Conservation (phyloP, 2,113 vertebrate species). For the Pithys albifrons region DNA sequence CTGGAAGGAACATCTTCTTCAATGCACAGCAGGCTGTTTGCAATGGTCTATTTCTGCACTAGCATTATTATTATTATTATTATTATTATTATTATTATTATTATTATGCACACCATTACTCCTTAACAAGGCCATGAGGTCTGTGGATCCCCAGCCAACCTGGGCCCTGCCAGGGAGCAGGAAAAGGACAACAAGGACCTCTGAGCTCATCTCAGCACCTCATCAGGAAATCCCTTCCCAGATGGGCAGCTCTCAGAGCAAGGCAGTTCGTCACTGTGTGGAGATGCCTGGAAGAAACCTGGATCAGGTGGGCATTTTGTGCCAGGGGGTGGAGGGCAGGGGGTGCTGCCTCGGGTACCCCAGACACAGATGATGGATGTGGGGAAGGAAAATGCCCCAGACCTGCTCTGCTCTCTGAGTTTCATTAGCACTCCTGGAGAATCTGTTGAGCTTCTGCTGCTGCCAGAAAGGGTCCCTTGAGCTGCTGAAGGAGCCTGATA, state of each 20-base stretch:
- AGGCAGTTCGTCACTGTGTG: not conserved
- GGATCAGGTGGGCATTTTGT: not conserved
- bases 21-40: not conserved
- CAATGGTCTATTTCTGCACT: not conserved
- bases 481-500: constrained; percentile 23
- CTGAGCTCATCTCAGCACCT: not conserved
- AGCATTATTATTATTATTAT: not conserved
- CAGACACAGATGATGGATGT: fast-evolving
- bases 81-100: not conserved
- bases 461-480: not conserved
- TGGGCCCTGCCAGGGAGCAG: not conserved
- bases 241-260: not conserved
- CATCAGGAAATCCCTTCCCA: not conserved
- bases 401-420: not conserved
- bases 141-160: not conserved
- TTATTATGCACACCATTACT: not conserved
- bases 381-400: not conserved
- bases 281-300: not conserved
- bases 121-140: not conserved
- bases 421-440: not conserved
- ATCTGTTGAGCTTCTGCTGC: constrained; percentile 4
- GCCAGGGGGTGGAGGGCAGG: not conserved
- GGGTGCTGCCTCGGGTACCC: not conserved
- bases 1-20: not conserved
- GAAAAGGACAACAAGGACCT: not conserved